phyloP scores from a whole-genome alignment of 2,888 invertebrate genomes.

The Habrosyne pyritoides region DNA sequence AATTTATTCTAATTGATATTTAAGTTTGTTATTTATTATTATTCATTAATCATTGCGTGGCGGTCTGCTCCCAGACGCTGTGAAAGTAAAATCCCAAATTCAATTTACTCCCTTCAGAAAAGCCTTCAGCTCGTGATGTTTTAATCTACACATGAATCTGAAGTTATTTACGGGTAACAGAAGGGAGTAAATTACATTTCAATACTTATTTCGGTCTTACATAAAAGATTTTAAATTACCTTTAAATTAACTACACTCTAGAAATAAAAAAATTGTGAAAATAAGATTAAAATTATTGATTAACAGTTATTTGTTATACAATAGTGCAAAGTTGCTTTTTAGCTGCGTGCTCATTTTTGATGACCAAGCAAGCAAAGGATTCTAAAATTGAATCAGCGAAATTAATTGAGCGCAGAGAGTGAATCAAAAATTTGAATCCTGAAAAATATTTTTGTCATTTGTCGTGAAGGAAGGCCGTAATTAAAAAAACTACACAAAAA shows the following conservation, averaged over 20 bases:
- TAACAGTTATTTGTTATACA: too few relatives aligned
- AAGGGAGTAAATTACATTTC: not conserved
- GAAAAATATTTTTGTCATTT: too few relatives aligned
- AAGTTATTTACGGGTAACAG: not conserved
- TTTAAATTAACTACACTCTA: too few relatives aligned
- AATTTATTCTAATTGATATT: not conserved
- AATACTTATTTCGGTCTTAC: not conserved
- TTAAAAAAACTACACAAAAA: not conserved
- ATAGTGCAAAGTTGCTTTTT: too few relatives aligned
- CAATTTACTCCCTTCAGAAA: not conserved
- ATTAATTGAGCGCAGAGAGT: too few relatives aligned
- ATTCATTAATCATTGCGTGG: not conserved
- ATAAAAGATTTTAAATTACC: not conserved
- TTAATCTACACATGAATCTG: not conserved
- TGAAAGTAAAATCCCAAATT: slow-evolving; percentile 1
- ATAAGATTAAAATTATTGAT: too few relatives aligned
- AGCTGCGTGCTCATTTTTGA: too few relatives aligned
- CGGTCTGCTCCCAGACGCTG: not conserved
- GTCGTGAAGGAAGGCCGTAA: not conserved
- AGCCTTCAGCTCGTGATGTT: not conserved
- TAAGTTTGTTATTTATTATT: not conserved
- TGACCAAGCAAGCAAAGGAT: too few relatives aligned
- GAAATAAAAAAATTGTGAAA: too few relatives aligned
- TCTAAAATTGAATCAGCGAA: too few relatives aligned
- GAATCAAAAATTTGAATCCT: too few relatives aligned